A percentile compares a stretch with the other conserved stretches of the same genome.
These are phyloP conservation scores for Siniperca scherzeri DNA, from an alignment of 2,797 vertebrate genomes.

Conservation along the genomic window DNA sequence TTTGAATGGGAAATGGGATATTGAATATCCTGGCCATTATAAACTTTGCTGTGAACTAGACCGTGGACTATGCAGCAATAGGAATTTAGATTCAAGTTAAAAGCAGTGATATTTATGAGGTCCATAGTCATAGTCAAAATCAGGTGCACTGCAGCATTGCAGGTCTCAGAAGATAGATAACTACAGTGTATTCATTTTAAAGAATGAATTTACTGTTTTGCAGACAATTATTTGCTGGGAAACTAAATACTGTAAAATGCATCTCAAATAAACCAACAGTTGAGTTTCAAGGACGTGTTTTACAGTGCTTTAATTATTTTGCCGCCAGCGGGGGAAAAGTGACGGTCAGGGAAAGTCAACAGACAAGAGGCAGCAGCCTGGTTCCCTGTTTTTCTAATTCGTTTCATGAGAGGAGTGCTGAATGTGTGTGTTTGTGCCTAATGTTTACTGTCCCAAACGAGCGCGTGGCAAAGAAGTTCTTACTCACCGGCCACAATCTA, in stretches of 20 bases:
- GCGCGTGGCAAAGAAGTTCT: conserved; percentile 72
- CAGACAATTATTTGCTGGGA: conserved; percentile 60
- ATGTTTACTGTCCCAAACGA: conserved; percentile 84
- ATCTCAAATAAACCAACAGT: conserved; percentile 62
- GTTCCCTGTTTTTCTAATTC: conserved; percentile 80
- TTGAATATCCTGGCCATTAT: conserved; percentile 43
- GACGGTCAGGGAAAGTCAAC: conserved; percentile 81
- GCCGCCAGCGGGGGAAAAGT: conserved; percentile 71
- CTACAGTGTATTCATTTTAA: conserved; percentile 25
- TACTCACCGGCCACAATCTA: conserved; percentile 77
- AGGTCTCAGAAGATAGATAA: conserved; percentile 10
- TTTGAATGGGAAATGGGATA: conserved; percentile 63
- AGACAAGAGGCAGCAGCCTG: conserved; percentile 74
- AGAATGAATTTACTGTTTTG: conserved; percentile 53
- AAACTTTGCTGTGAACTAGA: conserved; percentile 67
- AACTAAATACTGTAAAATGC: conserved; percentile 47
- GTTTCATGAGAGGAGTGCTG: conserved; percentile 76
- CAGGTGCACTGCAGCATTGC: conserved; percentile 50
- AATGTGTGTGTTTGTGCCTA: conserved; percentile 83
- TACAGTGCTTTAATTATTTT: conserved; percentile 73
- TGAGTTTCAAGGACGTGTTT: conserved; percentile 69
- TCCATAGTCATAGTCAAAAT: conserved; percentile 30
- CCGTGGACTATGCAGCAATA: conserved; percentile 63
- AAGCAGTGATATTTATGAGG: conserved; percentile 43
- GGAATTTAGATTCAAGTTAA: conserved; percentile 49